Evolutionary conservation across 1,140 invertebrate genomes (phyloP).

Genomic region (Drosophila kurseongensis): DNA sequence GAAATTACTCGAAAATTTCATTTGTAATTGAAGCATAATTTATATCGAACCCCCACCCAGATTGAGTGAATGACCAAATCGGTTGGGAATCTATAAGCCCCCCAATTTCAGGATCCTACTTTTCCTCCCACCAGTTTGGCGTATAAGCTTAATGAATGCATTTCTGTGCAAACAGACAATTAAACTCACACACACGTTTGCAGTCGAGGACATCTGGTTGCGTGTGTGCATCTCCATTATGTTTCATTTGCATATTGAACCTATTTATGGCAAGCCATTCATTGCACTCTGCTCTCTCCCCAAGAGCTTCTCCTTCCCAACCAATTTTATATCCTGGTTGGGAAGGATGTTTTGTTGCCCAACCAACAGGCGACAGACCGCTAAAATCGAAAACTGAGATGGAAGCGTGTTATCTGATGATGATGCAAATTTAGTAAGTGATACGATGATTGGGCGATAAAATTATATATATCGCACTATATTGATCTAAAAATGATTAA

Average conservation of each 20-base stretch:
- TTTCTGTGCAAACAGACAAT: slow-evolving; percentile 58
- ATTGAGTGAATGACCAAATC: slow-evolving; percentile 2
- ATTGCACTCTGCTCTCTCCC: slow-evolving; percentile 22
- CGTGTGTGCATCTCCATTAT: slow-evolving; percentile 50
- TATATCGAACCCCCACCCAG: slow-evolving; percentile 11
- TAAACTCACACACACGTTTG: slow-evolving; percentile 31
- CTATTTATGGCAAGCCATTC: slow-evolving; percentile 59
- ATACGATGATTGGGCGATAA: background rate
- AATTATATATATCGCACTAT: too few species aligned
- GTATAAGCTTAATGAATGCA: slow-evolving; percentile 61
- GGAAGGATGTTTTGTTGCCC: slow-evolving; percentile 21
- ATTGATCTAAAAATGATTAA: too few species aligned
- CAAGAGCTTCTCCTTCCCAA: background rate
- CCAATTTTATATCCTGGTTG: slow-evolving; percentile 12
- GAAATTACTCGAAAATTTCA: slow-evolving; percentile 61
- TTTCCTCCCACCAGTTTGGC: background rate
- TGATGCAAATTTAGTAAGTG: background rate
- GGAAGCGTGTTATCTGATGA: slow-evolving; percentile 21
- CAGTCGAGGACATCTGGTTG: slow-evolving; percentile 27
- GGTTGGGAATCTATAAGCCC: slow-evolving; percentile 26
- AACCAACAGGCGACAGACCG: slow-evolving; percentile 37
- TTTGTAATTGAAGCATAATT: slow-evolving; percentile 59
- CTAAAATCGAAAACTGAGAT: slow-evolving; percentile 23
- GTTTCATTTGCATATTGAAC: slow-evolving; percentile 64
- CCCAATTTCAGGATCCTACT: background rate